phyloP scores from a whole-genome alignment of 92 coral and sea anemone genomes.

The Phenganax stokvisi region DNA sequence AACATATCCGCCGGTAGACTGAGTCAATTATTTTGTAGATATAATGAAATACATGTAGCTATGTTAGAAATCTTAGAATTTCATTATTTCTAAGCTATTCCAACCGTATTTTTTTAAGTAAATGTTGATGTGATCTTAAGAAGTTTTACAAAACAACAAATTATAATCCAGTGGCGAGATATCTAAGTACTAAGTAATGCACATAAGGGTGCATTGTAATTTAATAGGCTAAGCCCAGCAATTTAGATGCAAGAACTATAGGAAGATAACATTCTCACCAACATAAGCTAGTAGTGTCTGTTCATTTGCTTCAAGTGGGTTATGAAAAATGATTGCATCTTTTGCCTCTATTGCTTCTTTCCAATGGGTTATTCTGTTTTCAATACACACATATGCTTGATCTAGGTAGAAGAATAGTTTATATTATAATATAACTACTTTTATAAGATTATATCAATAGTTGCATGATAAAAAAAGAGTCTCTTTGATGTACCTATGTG shows the following conservation, averaged over 20 bases:
- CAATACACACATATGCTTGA: slow-evolving; percentile 78
- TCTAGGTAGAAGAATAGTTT: slow-evolving; percentile 37
- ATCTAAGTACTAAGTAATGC: no score
- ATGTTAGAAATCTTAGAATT: no score
- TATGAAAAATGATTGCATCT: slow-evolving; percentile 71
- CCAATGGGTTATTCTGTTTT: slow-evolving; percentile 74
- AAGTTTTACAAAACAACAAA: no score
- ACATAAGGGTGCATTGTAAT: no score
- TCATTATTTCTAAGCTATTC: no score
- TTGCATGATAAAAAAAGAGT: not conserved
- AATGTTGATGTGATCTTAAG: no score
- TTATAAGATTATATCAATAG: no score
- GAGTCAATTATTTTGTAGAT: no score
- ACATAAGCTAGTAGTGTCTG: slow-evolving; percentile 70
- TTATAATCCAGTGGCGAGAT: no score
- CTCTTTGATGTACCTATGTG: slow-evolving; percentile 6
- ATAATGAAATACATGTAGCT: no score
- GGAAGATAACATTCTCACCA: slow-evolving; percentile 51
- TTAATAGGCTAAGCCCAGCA: not conserved
- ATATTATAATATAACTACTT: not conserved
- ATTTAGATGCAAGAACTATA: not conserved
- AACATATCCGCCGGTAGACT: no score
- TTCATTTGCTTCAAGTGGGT: slow-evolving; percentile 64
- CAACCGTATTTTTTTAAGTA: no score
- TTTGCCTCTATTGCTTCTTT: slow-evolving; percentile 53